Evolutionary conservation across 1,140 invertebrate species (phyloP).

Genomic region (Liolophura sinensis): DNA sequence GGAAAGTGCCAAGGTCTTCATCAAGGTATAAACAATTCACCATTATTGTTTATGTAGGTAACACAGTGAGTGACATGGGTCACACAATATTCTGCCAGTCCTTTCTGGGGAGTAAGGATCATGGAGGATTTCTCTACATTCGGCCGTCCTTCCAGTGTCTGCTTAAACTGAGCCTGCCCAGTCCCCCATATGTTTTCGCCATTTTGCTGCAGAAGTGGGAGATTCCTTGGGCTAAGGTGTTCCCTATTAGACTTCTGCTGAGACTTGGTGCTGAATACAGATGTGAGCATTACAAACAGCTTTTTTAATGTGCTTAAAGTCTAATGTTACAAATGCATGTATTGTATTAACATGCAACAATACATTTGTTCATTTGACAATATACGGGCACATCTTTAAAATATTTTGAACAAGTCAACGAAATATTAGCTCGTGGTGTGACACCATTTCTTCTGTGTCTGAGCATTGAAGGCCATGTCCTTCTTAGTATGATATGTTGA

Average conservation of each 20-base stretch:
- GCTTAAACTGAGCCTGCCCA: slow-evolving; percentile 73
- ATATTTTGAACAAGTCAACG: too few species aligned
- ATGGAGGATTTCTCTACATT: slow-evolving; percentile 84
- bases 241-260: slow-evolving; percentile 77
- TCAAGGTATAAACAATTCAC: neutral
- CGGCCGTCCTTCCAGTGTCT: slow-evolving; percentile 82
- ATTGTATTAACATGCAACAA: too few species aligned
- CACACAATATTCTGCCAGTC: slow-evolving; percentile 61
- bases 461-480: too few species aligned
- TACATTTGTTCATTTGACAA: too few species aligned
- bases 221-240: slow-evolving; percentile 84
- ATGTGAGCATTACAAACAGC: slow-evolving; percentile 58
- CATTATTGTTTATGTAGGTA: slow-evolving; percentile 61
- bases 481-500: too few species aligned
- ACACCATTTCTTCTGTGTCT: too few species aligned
- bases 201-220: slow-evolving; percentile 85
- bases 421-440: too few species aligned
- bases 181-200: slow-evolving; percentile 77
- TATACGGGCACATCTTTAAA: too few species aligned
- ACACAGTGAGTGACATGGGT: slow-evolving; percentile 74
- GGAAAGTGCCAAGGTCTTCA: too few species aligned
- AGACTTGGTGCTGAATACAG: slow-evolving; percentile 83
- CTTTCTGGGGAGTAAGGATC: slow-evolving; percentile 78
- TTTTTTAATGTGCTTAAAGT: too few species aligned
- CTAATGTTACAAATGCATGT: too few species aligned